phyloP scores from a whole-genome alignment of 2,797 vertebrate genomes.

The Picus viridis region DNA sequence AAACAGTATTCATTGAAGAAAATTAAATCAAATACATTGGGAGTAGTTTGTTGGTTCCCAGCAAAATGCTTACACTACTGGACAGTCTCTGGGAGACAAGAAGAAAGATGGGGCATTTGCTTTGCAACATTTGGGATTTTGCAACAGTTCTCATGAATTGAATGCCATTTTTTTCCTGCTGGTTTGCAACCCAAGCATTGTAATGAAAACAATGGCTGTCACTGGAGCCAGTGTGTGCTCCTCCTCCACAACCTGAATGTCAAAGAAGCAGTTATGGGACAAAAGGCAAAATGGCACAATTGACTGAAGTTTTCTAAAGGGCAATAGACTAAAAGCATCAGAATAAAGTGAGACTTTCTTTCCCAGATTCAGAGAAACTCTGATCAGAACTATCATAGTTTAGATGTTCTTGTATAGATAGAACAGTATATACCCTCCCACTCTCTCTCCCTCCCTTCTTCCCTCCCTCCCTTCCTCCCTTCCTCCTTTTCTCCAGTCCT shows the following conservation, averaged over 20 bases:
- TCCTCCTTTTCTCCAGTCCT: rapidly evolving
- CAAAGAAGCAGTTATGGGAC: slow-evolving; percentile 27
- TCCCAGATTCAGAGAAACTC: background rate
- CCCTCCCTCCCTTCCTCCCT: rapidly evolving
- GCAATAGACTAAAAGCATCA: background rate
- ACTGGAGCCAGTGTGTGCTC: slow-evolving; percentile 49
- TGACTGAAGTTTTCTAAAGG: slow-evolving; percentile 48
- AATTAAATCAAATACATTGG: background rate
- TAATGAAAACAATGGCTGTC: slow-evolving; percentile 58
- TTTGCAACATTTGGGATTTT: slow-evolving; percentile 42
- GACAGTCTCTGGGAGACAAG: background rate
- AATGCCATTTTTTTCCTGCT: slow-evolving; percentile 28
- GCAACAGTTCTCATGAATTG: slow-evolving; percentile 33
- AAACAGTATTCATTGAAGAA: background rate
- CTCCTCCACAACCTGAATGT: slow-evolving; percentile 59
- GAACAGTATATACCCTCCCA: background rate
- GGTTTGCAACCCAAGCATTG: slow-evolving; percentile 30
- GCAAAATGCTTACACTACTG: background rate
- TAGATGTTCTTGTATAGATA: background rate
- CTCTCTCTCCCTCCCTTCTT: too few species aligned
- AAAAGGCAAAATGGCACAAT: slow-evolving; percentile 42
- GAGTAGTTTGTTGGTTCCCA: background rate
- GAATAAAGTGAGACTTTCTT: slow-evolving; percentile 17
- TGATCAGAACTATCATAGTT: background rate
- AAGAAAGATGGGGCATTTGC: slow-evolving; percentile 3